phyloP scores from a whole-genome alignment of 2,113 vertebrate species.

The Xiphophorus hellerii region DNA sequence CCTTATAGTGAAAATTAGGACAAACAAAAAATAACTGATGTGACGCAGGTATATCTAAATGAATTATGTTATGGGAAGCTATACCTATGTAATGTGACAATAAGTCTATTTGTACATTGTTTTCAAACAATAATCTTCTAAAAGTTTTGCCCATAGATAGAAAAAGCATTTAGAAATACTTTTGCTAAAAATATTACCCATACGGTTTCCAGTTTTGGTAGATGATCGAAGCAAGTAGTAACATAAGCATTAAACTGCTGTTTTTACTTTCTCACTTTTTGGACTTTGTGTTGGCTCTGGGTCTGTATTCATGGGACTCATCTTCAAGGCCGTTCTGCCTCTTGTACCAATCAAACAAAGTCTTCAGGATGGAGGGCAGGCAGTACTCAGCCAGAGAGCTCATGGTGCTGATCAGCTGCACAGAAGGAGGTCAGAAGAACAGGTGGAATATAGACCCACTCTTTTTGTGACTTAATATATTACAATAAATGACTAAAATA shows the following conservation, averaged over 20 bases:
- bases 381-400: constrained; percentile 98
- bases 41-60: not conserved
- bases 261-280: constrained; percentile 85
- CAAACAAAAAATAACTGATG: not conserved
- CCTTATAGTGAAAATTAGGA: not conserved
- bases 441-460: too few relatives aligned
- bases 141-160: too few relatives aligned
- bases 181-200: not conserved
- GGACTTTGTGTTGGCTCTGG: constrained; percentile 96
- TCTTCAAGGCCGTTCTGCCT: constrained; percentile 98
- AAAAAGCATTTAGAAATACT: too few relatives aligned
- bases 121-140: too few relatives aligned
- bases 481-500: not conserved
- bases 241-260: not conserved
- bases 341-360: constrained; percentile 99
- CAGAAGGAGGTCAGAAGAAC: not conserved
- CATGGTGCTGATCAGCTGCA: constrained; percentile 95
- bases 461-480: too few relatives aligned
- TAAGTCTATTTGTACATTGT: too few relatives aligned
- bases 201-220: not conserved
- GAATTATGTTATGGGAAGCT: too few relatives aligned
- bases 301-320: constrained; percentile 97
- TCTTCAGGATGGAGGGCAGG: constrained; percentile 94
- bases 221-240: not conserved
- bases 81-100: too few relatives aligned